A percentile compares a stretch with the other conserved stretches of the same genome.
Conservation (phyloP, 30 jellyfish, hydroid and myxozoan species). For the Catostylus mosaicus region DNA sequence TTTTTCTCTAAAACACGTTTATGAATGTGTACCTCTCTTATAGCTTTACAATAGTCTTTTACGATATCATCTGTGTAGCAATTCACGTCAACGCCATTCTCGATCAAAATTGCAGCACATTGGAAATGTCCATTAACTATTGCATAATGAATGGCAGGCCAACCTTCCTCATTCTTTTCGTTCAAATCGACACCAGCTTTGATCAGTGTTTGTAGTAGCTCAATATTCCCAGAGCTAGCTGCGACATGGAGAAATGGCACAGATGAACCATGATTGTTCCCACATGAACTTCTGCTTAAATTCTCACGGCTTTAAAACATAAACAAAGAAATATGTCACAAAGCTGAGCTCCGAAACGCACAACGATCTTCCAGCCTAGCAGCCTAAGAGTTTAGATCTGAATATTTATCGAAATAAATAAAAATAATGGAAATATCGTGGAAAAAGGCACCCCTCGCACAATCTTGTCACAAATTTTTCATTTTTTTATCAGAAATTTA, state of each 20-base stretch:
- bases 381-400: too few species aligned
- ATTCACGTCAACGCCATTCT: conserved; percentile 74
- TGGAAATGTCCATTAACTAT: conserved; percentile 83
- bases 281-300: not conserved
- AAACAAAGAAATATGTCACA: too few species aligned
- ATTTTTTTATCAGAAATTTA: too few species aligned
- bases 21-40: conserved; percentile 57
- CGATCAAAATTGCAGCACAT: conserved; percentile 79
- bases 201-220: conserved; percentile 71
- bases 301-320: not conserved
- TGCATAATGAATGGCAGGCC: conserved; percentile 99
- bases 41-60: conserved; percentile 74
- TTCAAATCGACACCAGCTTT: conserved; percentile 91
- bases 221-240: conserved; percentile 86
- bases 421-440: too few species aligned
- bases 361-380: too few species aligned
- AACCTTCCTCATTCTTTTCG: conserved; percentile 85
- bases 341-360: too few species aligned
- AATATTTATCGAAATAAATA: too few species aligned
- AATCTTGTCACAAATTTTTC: too few species aligned
- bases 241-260: conserved; percentile 91
- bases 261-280: conserved; percentile 36
- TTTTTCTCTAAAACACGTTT: not conserved
- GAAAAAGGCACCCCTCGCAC: too few species aligned
- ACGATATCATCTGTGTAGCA: conserved; percentile 73